A percentile compares a stretch with the other conserved stretches of the same genome.
phyloP scores from a whole-genome alignment of 1,140 invertebrate species.

The Drosophila ananassae region DNA sequence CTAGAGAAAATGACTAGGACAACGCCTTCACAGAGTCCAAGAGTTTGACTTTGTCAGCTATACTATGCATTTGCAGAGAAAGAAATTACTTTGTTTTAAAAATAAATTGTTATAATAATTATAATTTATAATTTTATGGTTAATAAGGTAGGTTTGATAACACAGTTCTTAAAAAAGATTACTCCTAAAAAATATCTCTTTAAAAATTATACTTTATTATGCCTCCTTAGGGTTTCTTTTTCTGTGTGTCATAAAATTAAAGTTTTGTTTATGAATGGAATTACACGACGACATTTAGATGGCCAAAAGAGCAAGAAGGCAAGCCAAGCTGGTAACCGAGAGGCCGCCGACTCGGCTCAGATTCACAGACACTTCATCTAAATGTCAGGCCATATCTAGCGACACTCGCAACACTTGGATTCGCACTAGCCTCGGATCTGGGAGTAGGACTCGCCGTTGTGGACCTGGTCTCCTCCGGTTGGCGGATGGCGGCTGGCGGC shows the following conservation, averaged over 20 bases:
- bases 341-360: constrained; percentile 51
- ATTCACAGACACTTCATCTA: constrained; percentile 83
- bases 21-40: constrained; percentile 55
- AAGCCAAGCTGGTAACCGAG: constrained; percentile 62
- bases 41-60: constrained; percentile 59
- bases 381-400: constrained; percentile 83
- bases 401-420: constrained; percentile 74
- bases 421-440: constrained; percentile 53
- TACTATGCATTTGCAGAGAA: constrained; percentile 12
- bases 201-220: too few species aligned
- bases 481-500: constrained; percentile 42
- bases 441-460: neutral
- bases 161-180: too few species aligned
- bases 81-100: neutral
- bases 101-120: too few species aligned
- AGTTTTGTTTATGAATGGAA: constrained; percentile 83
- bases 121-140: too few species aligned
- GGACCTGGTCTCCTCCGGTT: constrained; percentile 22
- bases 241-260: constrained; percentile 73
- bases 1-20: constrained; percentile 3
- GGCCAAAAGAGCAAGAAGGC: constrained; percentile 42
- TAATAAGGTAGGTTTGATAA: too few species aligned
- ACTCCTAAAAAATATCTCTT: too few species aligned
- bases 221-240: neutral
- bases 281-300: constrained; percentile 60